These are phyloP conservation scores for Brachionus sp. DNA, from an alignment of 1,140 invertebrate species.

Conservation along the genomic window DNA sequence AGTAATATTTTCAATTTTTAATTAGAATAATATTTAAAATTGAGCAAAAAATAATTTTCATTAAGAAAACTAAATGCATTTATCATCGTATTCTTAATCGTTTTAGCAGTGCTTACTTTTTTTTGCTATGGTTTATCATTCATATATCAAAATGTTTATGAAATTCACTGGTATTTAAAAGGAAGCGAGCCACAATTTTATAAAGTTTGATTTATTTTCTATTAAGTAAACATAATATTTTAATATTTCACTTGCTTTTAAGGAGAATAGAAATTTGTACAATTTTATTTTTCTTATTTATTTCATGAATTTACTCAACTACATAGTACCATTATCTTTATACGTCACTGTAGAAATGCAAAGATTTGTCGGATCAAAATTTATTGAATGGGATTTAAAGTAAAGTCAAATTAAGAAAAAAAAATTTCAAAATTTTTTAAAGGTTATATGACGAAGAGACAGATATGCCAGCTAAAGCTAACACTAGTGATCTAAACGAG, in stretches of 20 bases:
- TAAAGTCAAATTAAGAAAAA: conserved; percentile 84
- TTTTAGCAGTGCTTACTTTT: conserved; percentile 92
- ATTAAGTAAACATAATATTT: too few relatives aligned
- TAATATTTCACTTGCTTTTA: too few relatives aligned
- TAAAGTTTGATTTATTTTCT: neutral
- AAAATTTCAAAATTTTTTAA: conserved; percentile 82
- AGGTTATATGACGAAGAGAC: conserved; percentile 80
- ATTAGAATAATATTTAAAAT: neutral
- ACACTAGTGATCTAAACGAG: conserved; percentile 76
- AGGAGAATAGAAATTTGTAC: conserved; percentile 17
- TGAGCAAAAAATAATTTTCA: neutral
- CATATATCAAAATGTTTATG: conserved; percentile 99
- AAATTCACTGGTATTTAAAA: conserved; percentile 88
- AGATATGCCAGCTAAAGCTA: conserved; percentile 89
- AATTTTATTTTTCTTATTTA: conserved; percentile 19
- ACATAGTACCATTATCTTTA: conserved; percentile 37
- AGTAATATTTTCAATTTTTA: neutral
- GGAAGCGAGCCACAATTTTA: conserved; percentile 70
- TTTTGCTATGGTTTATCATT: conserved; percentile 86
- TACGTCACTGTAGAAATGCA: conserved; percentile 41
- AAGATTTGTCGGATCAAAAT: conserved; percentile 29
- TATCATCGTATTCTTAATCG: conserved; percentile 59
- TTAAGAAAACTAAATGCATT: conserved; percentile 38
- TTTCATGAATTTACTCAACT: conserved; percentile 37
- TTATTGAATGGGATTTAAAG: conserved; percentile 43